Base-by-base conservation (phyloP, 2,797 vertebrate genomes). In the Stomatorhinus walkeri region DNA sequence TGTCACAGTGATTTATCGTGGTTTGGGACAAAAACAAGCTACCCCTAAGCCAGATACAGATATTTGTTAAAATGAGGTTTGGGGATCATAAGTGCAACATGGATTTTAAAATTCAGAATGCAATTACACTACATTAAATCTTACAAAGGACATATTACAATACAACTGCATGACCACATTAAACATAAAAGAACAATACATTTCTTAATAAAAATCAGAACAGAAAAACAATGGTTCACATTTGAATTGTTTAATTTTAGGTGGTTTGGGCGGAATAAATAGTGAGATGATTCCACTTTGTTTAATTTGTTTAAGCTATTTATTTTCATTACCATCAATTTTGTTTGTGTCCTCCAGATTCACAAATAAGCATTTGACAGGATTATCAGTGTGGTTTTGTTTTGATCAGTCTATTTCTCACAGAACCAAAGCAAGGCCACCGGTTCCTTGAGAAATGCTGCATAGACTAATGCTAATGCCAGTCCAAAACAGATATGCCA, bases 141-240 rank as follows among this genome's bases (percentile, higher is more conserved):
- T n/a, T 59, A 51, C 51, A 89, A 89, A 85, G 16, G 28, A 28
- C 24, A 32, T 81, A 24, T 87, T 40, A 59, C 24, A 4, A 87
- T 43, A 43, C 3, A 14, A 87, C 49, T 87, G 85, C 51, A 56
- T 36, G 89, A 89, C 91, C 88, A 59, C 89, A 91, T 88, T 91
- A 86, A 83, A 91, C 72, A 85, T 14, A 85, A 85, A 28, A 87
- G 43, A 1, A 36, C 46, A 32, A 90, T 92, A 91, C 87, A 89
- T 22, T 90, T 85, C 24, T 90, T 91, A 94, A 95, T 94, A 90
- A 94, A 93, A 94, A 90, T 92, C 94, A 95, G 92, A 93, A 68
- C 54, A 90, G 87, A 61, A 54, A 88, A 91, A 91, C 92, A 91
- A 94, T 89, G 90, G 91, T 93, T 94, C 91, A 90, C 87, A 93